A percentile compares a stretch with the other conserved stretches of the same genome.
Conservation (phyloP, 2,888 invertebrate genomes). For the Xestia ashworthii region DNA sequence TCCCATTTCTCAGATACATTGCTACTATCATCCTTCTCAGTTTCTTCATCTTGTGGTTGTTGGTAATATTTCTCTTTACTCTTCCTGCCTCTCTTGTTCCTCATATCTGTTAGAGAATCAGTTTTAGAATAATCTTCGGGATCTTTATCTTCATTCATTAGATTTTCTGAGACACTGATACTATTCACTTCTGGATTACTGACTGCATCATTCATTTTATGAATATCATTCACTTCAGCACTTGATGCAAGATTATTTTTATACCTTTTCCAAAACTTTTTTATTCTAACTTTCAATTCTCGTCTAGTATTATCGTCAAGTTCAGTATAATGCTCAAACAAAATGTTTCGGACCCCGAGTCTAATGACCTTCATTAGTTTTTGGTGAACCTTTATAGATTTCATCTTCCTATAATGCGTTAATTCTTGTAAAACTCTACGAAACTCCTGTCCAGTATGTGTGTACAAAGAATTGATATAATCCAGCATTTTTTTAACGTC, state of each 20-base stretch:
- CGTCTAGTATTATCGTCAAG: slow-evolving; percentile 66
- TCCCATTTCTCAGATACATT: not conserved
- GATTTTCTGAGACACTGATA: not conserved
- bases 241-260: not conserved
- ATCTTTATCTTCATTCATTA: not conserved
- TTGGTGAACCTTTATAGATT: slow-evolving; percentile 58
- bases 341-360: slow-evolving; percentile 65
- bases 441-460: slow-evolving; percentile 60
- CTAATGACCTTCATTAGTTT: slow-evolving; percentile 68
- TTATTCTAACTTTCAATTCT: slow-evolving; percentile 64
- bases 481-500: slow-evolving; percentile 59
- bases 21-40: not conserved
- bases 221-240: not conserved
- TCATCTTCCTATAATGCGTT: slow-evolving; percentile 61
- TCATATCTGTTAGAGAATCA: not conserved
- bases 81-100: not conserved
- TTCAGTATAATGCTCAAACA: slow-evolving; percentile 75
- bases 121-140: not conserved
- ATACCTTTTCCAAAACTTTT: slow-evolving; percentile 25
- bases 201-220: not conserved
- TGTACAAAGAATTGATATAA: slow-evolving; percentile 75
- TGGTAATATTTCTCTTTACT: not conserved
- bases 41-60: not conserved
- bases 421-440: slow-evolving; percentile 67
- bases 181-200: not conserved